A percentile compares a stretch with the other conserved stretches of the same genome.
These are phyloP conservation scores for Halichoeres trimaculatus DNA, from an alignment of 2,113 vertebrate genomes.

Conservation along the genomic window DNA sequence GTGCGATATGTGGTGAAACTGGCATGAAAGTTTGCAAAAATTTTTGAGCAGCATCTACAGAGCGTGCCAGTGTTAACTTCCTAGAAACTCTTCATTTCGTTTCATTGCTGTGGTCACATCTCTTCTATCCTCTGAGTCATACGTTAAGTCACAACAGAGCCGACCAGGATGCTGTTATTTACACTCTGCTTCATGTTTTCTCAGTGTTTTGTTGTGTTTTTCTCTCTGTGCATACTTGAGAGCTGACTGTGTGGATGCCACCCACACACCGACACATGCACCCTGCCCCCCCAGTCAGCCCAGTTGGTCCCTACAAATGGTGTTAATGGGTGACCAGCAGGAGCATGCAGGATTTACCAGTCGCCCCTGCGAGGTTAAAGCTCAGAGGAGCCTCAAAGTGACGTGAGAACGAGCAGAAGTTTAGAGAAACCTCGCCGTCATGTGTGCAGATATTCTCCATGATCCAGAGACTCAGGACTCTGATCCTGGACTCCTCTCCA, in stretches of 20 bases:
- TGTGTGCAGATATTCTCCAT: not conserved
- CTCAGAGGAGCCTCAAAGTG: not conserved
- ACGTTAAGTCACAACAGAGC: no score
- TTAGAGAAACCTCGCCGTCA: not conserved
- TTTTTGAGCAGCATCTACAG: no score
- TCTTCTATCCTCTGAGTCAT: no score
- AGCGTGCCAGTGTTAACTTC: no score
- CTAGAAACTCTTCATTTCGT: no score
- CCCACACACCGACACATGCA: constrained; percentile 46
- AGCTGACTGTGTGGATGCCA: constrained; percentile 37
- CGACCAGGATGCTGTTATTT: no score
- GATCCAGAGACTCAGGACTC: not conserved
- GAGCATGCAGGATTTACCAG: constrained; percentile 2
- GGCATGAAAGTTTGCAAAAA: no score
- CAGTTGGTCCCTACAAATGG: constrained; percentile 39
- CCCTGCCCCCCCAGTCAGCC: constrained; percentile 26
- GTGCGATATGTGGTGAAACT: no score
- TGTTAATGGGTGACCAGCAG: constrained; percentile 1
- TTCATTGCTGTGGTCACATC: no score
- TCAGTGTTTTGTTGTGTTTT: not conserved
- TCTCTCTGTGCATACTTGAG: not conserved
- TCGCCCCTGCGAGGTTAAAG: not conserved
- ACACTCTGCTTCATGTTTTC: no score
- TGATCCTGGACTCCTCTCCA: not conserved
- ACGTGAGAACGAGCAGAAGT: no score